Base-by-base conservation (phyloP, 1,140 invertebrate genomes). In the Apis dorsata region DNA sequence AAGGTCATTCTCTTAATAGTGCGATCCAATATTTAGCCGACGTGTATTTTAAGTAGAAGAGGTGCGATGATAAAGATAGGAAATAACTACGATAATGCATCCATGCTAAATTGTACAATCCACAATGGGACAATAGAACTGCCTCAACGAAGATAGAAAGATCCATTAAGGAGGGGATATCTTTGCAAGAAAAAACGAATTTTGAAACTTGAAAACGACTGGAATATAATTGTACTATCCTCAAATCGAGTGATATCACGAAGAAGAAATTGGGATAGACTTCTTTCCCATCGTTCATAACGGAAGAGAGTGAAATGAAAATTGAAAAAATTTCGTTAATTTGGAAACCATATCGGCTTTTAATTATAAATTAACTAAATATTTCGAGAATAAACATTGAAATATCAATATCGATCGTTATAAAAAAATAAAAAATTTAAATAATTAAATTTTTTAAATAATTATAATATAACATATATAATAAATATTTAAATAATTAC, bases 311-410 rank as follows among this genome's bases (percentile, higher is more conserved):
- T 11, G 17, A 12, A 19, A 34, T 34, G 59, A n/a, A 59, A n/a
- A 55, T 24, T 57, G 77, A 77, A 76, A 86, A 92, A 92, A 92
- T 91, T 92, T 92, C 86, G 86, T 92, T 92, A 91, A 91, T 92
- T 91, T 90, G 84, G 80, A 80, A 72, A 68, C 51, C 77, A 66
- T 49, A 81, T 85, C 68, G 77, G 72, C 81, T 44, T 7, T 44
- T 44, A 44, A 44, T 90, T 79, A 91, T 91, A 91, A 91, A 92
- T 92, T 91, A 91, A 91, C 84, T 84, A 83, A 91, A 91, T n/a
- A 17, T 55, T 62, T 44, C 49, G 73, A 75, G 72, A 74, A 44
- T 44, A 7, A 44, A 21, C 60, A 59, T 85, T 85, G 66, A 24
- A 73, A 71, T 15, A 62, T 59, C 68, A 73, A 24, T 19, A 12